These are phyloP conservation scores for Aelia acuminata DNA, from an alignment of 2,888 invertebrate species.

Conservation along the genomic window DNA sequence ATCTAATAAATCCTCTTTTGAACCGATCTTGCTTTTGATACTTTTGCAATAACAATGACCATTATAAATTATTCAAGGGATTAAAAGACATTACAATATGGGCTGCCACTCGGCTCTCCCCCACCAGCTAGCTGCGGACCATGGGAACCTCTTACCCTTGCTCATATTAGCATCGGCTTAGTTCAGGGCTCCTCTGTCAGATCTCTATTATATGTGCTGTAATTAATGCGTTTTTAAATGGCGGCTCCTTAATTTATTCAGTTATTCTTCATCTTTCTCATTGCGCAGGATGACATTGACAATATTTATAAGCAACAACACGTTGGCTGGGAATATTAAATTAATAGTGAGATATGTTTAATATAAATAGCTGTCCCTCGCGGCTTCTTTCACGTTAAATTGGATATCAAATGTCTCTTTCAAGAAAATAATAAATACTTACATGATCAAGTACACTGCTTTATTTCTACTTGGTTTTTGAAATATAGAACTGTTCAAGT, in stretches of 20 bases:
- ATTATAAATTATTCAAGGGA: slow-evolving; percentile 24
- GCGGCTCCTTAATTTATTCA: neutral
- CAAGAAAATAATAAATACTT: no score
- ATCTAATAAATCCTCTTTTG: neutral
- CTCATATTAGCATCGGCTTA: slow-evolving; percentile 48
- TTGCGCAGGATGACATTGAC: neutral
- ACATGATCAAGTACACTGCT: no score
- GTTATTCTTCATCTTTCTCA: neutral
- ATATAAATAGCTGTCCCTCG: no score
- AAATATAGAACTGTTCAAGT: no score
- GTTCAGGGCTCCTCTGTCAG: neutral
- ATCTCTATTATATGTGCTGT: neutral
- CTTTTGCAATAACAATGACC: neutral
- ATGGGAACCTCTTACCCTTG: slow-evolving; percentile 8
- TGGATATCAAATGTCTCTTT: no score
- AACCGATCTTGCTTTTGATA: neutral
- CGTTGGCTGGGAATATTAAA: no score
- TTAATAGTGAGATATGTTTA: no score
- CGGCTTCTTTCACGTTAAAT: no score
- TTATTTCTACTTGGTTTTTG: no score
- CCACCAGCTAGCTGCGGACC: neutral
- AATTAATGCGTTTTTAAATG: slow-evolving; percentile 35
- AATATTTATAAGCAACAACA: neutral
- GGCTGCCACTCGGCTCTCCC: neutral
- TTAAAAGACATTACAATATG: slow-evolving; percentile 14